Evolutionary conservation across 2,797 vertebrate species (phyloP).

Genomic region (Macroramphosus scolopax): DNA sequence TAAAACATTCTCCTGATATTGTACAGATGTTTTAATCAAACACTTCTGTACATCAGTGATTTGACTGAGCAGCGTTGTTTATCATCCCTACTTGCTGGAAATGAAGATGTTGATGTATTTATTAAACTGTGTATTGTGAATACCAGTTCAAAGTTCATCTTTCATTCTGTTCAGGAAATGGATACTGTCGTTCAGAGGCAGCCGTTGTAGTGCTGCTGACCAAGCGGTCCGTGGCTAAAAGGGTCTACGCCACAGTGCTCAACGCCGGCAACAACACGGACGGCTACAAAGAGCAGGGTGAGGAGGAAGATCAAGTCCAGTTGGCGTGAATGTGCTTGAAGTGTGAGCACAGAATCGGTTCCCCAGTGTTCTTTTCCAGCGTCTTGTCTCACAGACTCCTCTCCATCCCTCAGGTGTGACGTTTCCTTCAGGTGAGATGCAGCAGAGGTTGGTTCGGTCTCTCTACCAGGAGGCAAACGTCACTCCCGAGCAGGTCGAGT

Average conservation of each 20-base stretch:
- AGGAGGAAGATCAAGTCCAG: background rate
- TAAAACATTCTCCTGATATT: too few relatives aligned
- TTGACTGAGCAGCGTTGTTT: too few relatives aligned
- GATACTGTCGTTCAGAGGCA: constrained; percentile 95
- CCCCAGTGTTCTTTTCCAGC: too few relatives aligned
- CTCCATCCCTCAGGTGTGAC: constrained; percentile 84
- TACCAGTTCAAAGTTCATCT: too few relatives aligned
- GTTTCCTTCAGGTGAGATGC: constrained; percentile 91
- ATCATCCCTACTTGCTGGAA: too few relatives aligned
- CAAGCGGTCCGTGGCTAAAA: constrained; percentile 85
- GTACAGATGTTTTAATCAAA: too few relatives aligned
- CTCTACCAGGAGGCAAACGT: constrained; percentile 81
- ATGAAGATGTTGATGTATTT: too few relatives aligned
- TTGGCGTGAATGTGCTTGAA: background rate
- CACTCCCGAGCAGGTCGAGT: constrained; percentile 85
- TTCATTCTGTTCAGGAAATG: constrained; percentile 87
- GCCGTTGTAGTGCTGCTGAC: constrained; percentile 85
- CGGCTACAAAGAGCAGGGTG: constrained; percentile 96
- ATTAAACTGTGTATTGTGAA: too few relatives aligned
- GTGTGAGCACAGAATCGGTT: background rate
- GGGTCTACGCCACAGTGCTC: constrained; percentile 91
- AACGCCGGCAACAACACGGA: constrained; percentile 94
- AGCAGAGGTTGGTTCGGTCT: constrained; percentile 80
- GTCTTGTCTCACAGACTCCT: background rate
- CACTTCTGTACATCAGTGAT: too few relatives aligned